Evolutionary conservation across 2,113 vertebrate genomes (phyloP).

Genomic region (Benthochromis sp.): DNA sequence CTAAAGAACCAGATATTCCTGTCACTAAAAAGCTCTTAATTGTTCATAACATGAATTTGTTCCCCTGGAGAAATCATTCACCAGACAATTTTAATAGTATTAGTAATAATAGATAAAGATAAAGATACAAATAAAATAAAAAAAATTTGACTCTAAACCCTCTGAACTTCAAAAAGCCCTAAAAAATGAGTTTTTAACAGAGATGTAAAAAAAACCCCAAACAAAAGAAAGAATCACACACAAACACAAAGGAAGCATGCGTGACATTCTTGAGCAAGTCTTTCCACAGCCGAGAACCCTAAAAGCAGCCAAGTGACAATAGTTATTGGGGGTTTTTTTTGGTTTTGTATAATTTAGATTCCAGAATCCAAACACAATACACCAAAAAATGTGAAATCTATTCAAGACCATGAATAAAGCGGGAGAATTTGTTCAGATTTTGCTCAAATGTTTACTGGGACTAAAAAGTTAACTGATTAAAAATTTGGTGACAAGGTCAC

Average conservation of each 20-base stretch:
- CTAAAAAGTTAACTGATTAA: neutral
- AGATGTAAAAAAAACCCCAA: rapidly evolving
- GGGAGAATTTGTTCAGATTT: neutral
- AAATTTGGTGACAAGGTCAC: neutral
- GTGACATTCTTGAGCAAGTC: neutral
- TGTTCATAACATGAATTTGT: neutral
- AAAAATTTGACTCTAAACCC: neutral
- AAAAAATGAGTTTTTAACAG: neutral
- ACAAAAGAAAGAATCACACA: neutral
- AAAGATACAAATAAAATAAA: neutral
- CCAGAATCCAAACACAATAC: neutral
- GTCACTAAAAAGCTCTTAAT: neutral
- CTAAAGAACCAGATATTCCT: neutral
- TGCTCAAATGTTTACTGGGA: neutral
- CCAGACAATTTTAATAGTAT: neutral
- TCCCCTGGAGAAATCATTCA: neutral
- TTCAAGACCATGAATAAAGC: neutral
- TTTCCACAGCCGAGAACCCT: neutral
- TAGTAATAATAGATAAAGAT: neutral
- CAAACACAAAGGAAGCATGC: neutral
- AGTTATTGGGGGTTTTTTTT: rapidly evolving
- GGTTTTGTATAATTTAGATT: neutral
- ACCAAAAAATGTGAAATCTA: neutral
- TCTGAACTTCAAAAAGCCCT: neutral
- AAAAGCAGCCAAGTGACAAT: neutral